Base-by-base conservation (phyloP, 2,113 vertebrate species). In the Hucho hucho region DNA sequence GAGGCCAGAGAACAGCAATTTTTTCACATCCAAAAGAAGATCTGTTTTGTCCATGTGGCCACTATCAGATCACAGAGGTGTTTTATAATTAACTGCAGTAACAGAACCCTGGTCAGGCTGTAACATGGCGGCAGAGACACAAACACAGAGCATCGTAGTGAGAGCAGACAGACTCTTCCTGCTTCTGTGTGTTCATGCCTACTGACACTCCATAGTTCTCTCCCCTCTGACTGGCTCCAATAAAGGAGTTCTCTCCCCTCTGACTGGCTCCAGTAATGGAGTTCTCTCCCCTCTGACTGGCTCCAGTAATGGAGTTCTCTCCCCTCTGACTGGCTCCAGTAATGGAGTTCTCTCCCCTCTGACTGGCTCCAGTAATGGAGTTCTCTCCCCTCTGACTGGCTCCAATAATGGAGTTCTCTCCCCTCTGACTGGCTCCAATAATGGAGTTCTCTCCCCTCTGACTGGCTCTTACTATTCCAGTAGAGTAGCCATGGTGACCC, bases 391-490 rank as follows among this genome's bases (percentile, higher is more conserved):
- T 67, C 24, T 1, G 32, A 66, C 70, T 28, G 70, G 75, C 72
- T 77, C 58, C 5, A 32, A 6, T 32, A 32, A 32, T 1, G 32
- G 5, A 1, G 6, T 6, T 32, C 32, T 1, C 32, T 32, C 5
- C 32, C 32, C 32, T 32, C 32, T 0, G 32, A 32, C 32, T 6
- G 32, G 32, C 32, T 32, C 32, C 46, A 75, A 72, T 86, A 81
- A 81, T 5, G 32, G 5, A 6, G 32, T 32, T 32, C 32, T 1
- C 32, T 32, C 32, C 5, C 5, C 32, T 32, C 32, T 5, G 32
- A 32, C 32, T 6, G 32, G 32, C 32, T 32, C 32, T 32, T 81
- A 46, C 29, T 59, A 75, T 79, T 86, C 77, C 77, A 75, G 77
- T 76, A 83, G 81, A 70, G 69, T 75, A 69, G 70, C 47, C 32